A percentile compares a stretch with the other conserved stretches of the same genome.
These are phyloP conservation scores for Poeciliopsis infans DNA, from an alignment of 2,797 vertebrate species.

Conservation along the genomic window DNA sequence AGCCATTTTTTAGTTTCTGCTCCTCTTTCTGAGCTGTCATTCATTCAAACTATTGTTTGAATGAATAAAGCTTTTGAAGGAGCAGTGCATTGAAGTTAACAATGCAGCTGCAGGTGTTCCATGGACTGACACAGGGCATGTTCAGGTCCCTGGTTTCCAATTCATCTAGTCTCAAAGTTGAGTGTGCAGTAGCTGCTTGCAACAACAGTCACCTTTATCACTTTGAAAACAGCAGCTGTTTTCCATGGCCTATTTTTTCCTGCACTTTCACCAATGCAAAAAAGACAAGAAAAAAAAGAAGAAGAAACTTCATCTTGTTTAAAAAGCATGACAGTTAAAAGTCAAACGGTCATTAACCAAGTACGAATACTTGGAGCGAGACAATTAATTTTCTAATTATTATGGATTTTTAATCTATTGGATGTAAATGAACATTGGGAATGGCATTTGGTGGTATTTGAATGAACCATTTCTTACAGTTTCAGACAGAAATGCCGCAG, in stretches of 20 bases:
- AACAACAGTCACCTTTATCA: constrained; percentile 24
- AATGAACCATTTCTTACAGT: constrained; percentile 55
- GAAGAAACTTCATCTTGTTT: constrained; percentile 9
- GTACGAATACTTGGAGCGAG: constrained; percentile 3
- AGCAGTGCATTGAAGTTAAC: constrained; percentile 49
- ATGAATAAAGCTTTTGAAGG: constrained; percentile 34
- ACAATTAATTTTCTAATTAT: constrained; percentile 10
- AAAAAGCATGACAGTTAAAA: constrained; percentile 4
- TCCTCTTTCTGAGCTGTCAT: constrained; percentile 21
- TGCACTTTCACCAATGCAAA: constrained; percentile 33
- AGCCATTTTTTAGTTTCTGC: constrained; percentile 13
- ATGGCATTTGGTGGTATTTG: constrained; percentile 26
- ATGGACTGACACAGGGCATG: constrained; percentile 39
- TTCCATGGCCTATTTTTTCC: constrained; percentile 33
- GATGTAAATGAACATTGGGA: background rate
- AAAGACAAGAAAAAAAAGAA: constrained; percentile 2
- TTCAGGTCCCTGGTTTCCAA: constrained; percentile 50
- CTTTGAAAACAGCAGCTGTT: constrained; percentile 47
- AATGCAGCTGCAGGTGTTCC: constrained; percentile 65
- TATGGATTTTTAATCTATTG: background rate
- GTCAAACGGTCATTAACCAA: constrained; percentile 5
- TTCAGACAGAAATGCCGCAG: constrained; percentile 83
- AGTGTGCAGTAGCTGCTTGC: constrained; percentile 31
- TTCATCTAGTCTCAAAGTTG: constrained; percentile 23
- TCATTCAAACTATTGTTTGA: constrained; percentile 44